phyloP scores from a whole-genome alignment of 1,140 invertebrate genomes.

The Hycleus phaleratus region DNA sequence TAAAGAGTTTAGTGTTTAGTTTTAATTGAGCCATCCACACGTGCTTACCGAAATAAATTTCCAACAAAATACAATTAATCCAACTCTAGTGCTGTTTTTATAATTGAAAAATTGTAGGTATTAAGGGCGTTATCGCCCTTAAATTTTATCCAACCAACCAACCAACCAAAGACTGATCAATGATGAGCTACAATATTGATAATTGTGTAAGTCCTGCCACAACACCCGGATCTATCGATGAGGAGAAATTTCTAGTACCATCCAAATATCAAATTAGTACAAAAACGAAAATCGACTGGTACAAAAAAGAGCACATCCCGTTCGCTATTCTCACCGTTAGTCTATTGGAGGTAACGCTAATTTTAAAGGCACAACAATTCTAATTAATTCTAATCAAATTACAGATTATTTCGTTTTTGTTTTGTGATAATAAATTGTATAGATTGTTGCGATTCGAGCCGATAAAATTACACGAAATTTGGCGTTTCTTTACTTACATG shows the following conservation, averaged over 20 bases:
- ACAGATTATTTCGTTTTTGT: slow-evolving; percentile 47
- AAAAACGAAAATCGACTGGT: slow-evolving; percentile 9
- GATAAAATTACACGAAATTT: slow-evolving; percentile 57
- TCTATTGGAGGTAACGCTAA: slow-evolving; percentile 22
- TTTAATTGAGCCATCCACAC: no score
- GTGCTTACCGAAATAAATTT: background rate
- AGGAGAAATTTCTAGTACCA: slow-evolving; percentile 20
- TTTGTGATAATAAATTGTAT: slow-evolving; percentile 42
- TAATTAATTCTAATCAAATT: slow-evolving; percentile 9
- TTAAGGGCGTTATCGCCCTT: background rate
- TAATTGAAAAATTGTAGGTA: background rate
- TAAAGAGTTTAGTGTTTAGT: no score
- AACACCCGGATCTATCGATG: slow-evolving; percentile 20
- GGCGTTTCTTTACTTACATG: slow-evolving; percentile 77
- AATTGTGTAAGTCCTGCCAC: slow-evolving; percentile 17
- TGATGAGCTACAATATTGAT: background rate
- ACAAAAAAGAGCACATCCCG: slow-evolving; percentile 16
- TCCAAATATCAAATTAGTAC: slow-evolving; percentile 4
- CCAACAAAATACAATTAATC: background rate
- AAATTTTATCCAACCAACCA: background rate
- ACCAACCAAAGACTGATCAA: background rate
- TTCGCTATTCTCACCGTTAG: slow-evolving; percentile 24
- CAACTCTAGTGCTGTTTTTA: background rate
- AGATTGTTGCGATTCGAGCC: slow-evolving; percentile 64
- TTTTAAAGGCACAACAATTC: slow-evolving; percentile 5